Evolutionary conservation across 2,797 vertebrate species (phyloP).

Genomic region (Mionectes olivaceus): DNA sequence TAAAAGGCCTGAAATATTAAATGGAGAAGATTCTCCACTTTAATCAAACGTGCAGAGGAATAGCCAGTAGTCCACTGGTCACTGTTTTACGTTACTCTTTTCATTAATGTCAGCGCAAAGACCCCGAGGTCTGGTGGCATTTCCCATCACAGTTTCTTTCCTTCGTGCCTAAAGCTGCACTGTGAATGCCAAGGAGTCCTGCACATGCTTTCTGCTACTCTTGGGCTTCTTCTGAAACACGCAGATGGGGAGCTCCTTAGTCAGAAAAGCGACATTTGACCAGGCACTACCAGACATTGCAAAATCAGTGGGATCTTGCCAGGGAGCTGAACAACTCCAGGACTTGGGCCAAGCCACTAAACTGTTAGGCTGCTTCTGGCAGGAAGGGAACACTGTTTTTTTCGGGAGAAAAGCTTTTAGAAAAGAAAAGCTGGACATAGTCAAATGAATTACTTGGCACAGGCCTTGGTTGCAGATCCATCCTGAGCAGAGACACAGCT

Average conservation of each 20-base stretch:
- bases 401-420: neutral
- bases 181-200: neutral
- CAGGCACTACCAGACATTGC: neutral
- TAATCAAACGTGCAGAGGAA: neutral
- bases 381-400: neutral
- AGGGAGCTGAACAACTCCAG: neutral
- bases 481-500: neutral
- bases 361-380: neutral
- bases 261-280: neutral
- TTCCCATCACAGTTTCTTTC: neutral
- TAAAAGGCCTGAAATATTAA: neutral
- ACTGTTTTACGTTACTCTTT: neutral
- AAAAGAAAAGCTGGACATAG: neutral
- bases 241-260: neutral
- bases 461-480: neutral
- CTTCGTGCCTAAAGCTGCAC: neutral
- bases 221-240: neutral
- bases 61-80: neutral
- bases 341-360: neutral
- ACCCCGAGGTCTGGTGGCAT: neutral
- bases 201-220: neutral
- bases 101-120: neutral
- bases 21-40: neutral
- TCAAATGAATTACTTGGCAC: neutral
- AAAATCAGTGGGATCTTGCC: neutral